Evolutionary conservation across 2,113 vertebrate species (phyloP).

Genomic region (Struthio camelus): DNA sequence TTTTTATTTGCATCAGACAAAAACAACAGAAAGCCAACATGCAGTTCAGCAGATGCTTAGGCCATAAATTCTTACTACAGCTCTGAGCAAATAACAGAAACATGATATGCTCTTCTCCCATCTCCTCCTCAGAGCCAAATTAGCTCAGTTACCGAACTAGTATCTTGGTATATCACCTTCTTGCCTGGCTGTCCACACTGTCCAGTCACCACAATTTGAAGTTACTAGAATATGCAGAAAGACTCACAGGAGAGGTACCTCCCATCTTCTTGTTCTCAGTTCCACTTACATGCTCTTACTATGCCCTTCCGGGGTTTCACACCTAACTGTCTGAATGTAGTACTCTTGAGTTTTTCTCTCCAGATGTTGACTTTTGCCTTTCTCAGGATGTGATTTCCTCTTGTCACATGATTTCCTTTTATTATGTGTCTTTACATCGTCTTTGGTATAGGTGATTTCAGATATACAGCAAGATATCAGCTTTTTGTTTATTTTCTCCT

Average conservation of each 20-base stretch:
- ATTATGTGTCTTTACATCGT: no score
- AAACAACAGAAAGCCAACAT: neutral
- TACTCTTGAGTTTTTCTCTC: no score
- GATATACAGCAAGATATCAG: no score
- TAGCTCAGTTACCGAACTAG: neutral
- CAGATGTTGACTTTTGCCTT: no score
- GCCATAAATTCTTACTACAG: neutral
- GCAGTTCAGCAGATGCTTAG: neutral
- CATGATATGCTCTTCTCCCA: neutral
- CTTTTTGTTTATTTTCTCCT: no score
- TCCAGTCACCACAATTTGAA: neutral
- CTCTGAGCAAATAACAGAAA: neutral
- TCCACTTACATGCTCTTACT: rapidly evolving
- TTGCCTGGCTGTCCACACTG: neutral
- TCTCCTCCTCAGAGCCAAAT: neutral
- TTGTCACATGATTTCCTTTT: no score
- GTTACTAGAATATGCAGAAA: neutral
- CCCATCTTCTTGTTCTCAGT: neutral
- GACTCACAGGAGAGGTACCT: neutral
- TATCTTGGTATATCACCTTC: neutral
- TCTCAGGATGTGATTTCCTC: no score
- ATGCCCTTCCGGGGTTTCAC: neutral
- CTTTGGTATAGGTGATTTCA: no score
- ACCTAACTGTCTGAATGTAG: no score
- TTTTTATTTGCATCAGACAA: neutral